phyloP scores from a whole-genome alignment of 2,113 vertebrate genomes.

The Chauna torquata region DNA sequence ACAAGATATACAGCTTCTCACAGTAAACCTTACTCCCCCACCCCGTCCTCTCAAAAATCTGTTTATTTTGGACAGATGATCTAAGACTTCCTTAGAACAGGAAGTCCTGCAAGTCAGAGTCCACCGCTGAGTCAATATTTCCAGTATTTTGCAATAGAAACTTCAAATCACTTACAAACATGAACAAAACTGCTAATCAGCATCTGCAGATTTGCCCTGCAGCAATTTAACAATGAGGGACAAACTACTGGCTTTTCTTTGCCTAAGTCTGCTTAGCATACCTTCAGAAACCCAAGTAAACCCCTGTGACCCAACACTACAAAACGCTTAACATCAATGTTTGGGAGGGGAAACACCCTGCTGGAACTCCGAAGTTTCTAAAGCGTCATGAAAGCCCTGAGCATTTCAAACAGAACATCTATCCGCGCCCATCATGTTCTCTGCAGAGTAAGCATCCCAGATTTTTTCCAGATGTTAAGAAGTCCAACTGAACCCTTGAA shows the following conservation, averaged over 20 bases:
- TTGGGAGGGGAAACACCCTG: constrained; percentile 33
- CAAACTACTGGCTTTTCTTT: neutral
- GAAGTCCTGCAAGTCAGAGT: constrained; percentile 40
- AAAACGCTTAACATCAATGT: neutral
- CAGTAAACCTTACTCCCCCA: neutral
- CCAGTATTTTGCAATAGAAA: constrained; percentile 28
- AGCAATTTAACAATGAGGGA: neutral
- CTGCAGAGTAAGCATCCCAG: neutral
- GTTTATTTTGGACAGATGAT: constrained; percentile 38
- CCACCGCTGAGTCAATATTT: constrained; percentile 51
- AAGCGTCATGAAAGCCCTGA: constrained; percentile 18
- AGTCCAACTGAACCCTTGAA: neutral
- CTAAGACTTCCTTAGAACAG: constrained; percentile 19
- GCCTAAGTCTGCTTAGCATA: neutral
- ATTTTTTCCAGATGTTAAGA: neutral
- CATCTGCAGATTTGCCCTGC: neutral
- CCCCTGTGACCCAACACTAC: neutral
- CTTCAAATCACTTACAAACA: constrained; percentile 14
- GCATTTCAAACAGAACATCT: neutral
- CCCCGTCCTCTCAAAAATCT: neutral
- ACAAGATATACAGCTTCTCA: neutral
- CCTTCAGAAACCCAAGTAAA: neutral
- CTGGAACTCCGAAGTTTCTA: neutral
- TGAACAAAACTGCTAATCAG: neutral
- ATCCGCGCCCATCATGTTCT: neutral